These are phyloP conservation scores for Huso huso DNA, from an alignment of 2,797 vertebrate species.

Conservation along the genomic window DNA sequence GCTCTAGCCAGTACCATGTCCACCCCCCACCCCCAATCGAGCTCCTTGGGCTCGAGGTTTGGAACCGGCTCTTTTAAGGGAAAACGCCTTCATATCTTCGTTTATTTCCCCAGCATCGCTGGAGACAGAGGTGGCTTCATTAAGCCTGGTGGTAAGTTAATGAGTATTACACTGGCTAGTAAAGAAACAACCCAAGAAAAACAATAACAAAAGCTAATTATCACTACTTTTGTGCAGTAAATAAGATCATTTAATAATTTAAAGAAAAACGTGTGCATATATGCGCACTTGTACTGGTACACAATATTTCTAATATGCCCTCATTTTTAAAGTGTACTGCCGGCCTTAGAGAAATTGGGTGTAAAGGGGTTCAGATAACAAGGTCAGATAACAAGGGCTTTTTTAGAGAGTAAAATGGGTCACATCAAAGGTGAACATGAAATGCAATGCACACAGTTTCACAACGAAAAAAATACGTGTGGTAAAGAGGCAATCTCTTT, in stretches of 20 bases:
- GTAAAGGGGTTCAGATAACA: conserved; percentile 31
- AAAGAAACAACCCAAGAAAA: conserved; percentile 50
- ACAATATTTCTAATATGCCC: conserved; percentile 36
- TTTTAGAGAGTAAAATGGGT: conserved; percentile 36
- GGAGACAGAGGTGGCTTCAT: conserved; percentile 99
- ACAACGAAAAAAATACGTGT: conserved; percentile 33
- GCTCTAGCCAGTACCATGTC: conserved; percentile 84
- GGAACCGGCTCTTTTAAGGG: conserved; percentile 95
- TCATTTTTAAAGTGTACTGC: conserved; percentile 28
- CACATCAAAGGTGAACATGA: conserved; percentile 37
- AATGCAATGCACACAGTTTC: conserved; percentile 28
- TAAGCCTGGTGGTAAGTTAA: conserved; percentile 99
- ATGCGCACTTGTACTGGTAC: conserved; percentile 40
- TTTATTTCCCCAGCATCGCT: conserved; percentile 99
- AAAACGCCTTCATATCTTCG: conserved; percentile 98
- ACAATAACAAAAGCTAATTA: no score
- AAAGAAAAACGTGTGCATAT: neutral
- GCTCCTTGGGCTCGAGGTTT: conserved; percentile 89
- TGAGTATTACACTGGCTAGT: conserved; percentile 99
- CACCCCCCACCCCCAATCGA: conserved; percentile 83
- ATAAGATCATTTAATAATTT: no score
- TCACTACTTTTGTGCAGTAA: no score
- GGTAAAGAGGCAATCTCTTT: conserved; percentile 33
- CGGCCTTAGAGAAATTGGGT: conserved; percentile 11
- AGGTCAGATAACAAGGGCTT: conserved; percentile 41